A percentile compares a stretch with the other conserved stretches of the same genome.
phyloP scores from a whole-genome alignment of 2,888 invertebrate genomes.

The Caprella mutica region DNA sequence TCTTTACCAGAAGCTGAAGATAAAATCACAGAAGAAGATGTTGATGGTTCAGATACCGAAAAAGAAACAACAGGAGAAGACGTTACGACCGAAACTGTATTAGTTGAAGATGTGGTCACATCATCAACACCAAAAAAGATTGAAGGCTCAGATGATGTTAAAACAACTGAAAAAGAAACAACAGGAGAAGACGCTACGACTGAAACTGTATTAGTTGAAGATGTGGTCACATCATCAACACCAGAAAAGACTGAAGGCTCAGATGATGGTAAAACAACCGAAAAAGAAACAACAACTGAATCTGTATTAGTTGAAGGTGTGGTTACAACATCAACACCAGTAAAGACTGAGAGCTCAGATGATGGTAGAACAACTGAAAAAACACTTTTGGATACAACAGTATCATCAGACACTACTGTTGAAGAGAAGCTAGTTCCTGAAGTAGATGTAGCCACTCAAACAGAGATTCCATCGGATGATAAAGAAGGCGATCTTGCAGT shows the following conservation, averaged over 20 bases:
- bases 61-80: slow-evolving; percentile 5
- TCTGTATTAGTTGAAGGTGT: neutral
- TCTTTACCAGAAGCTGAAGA: slow-evolving; percentile 14
- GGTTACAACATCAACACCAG: slow-evolving; percentile 11
- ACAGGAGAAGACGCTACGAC: neutral
- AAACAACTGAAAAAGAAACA: neutral
- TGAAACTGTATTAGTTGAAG: neutral
- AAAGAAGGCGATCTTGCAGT: neutral
- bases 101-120: slow-evolving; percentile 14
- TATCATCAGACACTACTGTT: slow-evolving; percentile 8
- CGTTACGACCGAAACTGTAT: neutral
- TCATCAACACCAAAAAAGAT: slow-evolving; percentile 12
- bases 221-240: neutral
- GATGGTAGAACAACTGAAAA: slow-evolving; percentile 9
- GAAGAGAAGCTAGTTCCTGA: slow-evolving; percentile 17
- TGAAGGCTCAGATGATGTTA: slow-evolving; percentile 10
- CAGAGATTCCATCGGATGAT: slow-evolving; percentile 4
- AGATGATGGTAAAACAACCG: slow-evolving; percentile 1
- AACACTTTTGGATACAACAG: slow-evolving; percentile 10
- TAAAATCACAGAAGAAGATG: slow-evolving; percentile 8
- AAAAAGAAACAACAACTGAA: slow-evolving; percentile 3
- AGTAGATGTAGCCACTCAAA: slow-evolving; percentile 31
- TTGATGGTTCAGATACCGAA: slow-evolving; percentile 3
- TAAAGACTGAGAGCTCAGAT: slow-evolving; percentile 10
- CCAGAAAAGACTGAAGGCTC: slow-evolving; percentile 12